Evolutionary conservation across 1,140 invertebrate species (phyloP), one percentile per base, ranked within the genome.

Genomic region (Rhynchophorus ferrugineus): DNA sequence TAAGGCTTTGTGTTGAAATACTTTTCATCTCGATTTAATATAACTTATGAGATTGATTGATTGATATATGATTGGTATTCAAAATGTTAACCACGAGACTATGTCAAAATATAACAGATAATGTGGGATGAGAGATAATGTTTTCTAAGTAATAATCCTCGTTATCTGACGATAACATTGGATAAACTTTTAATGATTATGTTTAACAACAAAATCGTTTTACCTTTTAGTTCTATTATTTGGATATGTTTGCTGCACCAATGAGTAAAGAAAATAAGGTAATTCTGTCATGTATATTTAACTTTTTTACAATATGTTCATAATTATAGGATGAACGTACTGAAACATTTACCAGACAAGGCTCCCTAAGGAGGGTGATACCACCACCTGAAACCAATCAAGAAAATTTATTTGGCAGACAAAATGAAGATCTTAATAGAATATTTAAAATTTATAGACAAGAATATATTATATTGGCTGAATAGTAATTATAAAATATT

Each of bases 391-490:
- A 56, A 14, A 53, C 34, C 39, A 44, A 62, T 36, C 61, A 60
- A 51, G 61, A 62, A 44, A 61, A 63, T 47, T 51, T 64, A 46
- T 66, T 68, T 52, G 59, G 60, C 7, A 49, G 59, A 22, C 63
- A 68, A 50, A 67, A 68, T 63, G 68, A 68, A 56, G 65, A 70
- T 48, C 49, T 66, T 17, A 61, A 66, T 49, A 68, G 66, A 44
- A 54, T 68, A 16, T 67, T 63, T 46, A 69, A 64, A 54, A 56
- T 55, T 14, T 66, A 81, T 63, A 75, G 83, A 59, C 79, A 83
- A 50, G 86, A 89, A 66, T 88, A 88, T 59, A 79, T 83, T 57
- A 79, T 88, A 54, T 74, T 87, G 50, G 83, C 84, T 1, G 85
- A 89, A 71, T 88, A 86, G 84, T 88, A 76, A 78, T 79, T 75